Evolutionary conservation across 2,888 invertebrate species (phyloP), one percentile per base, ranked within the genome.

Genomic region (Chydorus sphaericus): DNA sequence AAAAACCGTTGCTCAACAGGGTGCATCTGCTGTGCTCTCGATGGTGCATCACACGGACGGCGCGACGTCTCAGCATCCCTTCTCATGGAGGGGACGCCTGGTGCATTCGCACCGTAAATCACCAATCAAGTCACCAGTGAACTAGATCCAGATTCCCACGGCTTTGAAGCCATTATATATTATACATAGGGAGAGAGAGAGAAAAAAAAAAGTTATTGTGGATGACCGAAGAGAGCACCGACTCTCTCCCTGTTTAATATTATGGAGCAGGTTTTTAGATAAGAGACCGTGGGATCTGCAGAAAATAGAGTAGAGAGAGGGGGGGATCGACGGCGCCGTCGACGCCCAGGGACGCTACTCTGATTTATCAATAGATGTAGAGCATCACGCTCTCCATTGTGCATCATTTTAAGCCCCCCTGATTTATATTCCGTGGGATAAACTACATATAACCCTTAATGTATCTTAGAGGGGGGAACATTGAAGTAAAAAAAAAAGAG

Each of bases 341-440:
- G 44, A 44, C 44, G 44, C 44, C 44, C 44, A 44, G 44, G 33
- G 44, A 44, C 44, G 44, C 44, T 44, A 28, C 44, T 26, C 44
- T 44, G 44, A 44, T 44, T 44, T 44, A 44, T 44, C n/a, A n/a
- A n/a, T n/a, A n/a, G n/a, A n/a, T n/a, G n/a, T n/a, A n/a, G n/a
- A n/a, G n/a, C n/a, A n/a, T n/a, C n/a, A n/a, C n/a, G n/a, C n/a
- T n/a, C n/a, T n/a, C n/a, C n/a, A n/a, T n/a, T n/a, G n/a, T n/a
- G n/a, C n/a, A n/a, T n/a, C n/a, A n/a, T n/a, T n/a, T n/a, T n/a
- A n/a, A n/a, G n/a, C n/a, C n/a, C n/a, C 44, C 23, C 44, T 44
- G 44, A 44, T 44, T 44, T 44, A 44, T 44, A 44, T 44, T 44
- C 44, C 44, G 44, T 44, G 44, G 44, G 44, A 44, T 44, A 44